Base-by-base conservation (phyloP, 2,113 vertebrate species). In the Conger conger region DNA sequence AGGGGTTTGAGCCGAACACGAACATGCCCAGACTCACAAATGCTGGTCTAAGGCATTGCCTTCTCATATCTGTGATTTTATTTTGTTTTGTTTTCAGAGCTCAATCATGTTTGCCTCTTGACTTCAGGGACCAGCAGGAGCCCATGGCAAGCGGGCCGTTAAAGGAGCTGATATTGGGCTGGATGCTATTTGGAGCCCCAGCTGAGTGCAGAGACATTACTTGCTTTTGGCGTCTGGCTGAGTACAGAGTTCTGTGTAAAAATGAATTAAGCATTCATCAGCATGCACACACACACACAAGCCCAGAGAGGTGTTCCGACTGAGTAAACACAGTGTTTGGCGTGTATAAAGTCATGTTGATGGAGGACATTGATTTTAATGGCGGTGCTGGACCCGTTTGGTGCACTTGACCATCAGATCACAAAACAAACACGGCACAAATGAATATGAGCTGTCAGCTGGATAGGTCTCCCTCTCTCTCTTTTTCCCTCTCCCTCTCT, bases 221-320 rank as follows among this genome's bases (percentile, higher is more conserved):
- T 3, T 73, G 6, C n/a, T 11, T 73, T 33, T 9, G 23, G n/a
- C 68, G 30, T 8, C n/a, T 73, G 68, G 68, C 68, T 33, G 27
- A 11, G 27, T 27, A 73, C 9, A 4, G 1, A 1, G 68, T 30
- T 73, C 68, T 73, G 68, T 73, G 68, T 15, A 73, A 33, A 73
- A 73, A n/a, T 73, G 68, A 73, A 73, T 73, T 30, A 30, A 73
- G 68, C 68, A 73, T 73, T 73, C 68, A 73, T 73, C 68, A 33
- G 68, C 68, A 73, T 73, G 68, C 68, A 73, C 11, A 33, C 27
- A 33, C 27, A 73, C 68, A 33, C 27, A 73, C 3, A 73, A 23
- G 57, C 57, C 57, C 23, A 27, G 57, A 17, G n/a, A 73, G 68
- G 27, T 73, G n/a, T 73, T 73, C 68, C 30, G 68, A 13, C n/a